phyloP scores from a whole-genome alignment of 2,113 vertebrate genomes.

The Oreochromis niloticus region DNA sequence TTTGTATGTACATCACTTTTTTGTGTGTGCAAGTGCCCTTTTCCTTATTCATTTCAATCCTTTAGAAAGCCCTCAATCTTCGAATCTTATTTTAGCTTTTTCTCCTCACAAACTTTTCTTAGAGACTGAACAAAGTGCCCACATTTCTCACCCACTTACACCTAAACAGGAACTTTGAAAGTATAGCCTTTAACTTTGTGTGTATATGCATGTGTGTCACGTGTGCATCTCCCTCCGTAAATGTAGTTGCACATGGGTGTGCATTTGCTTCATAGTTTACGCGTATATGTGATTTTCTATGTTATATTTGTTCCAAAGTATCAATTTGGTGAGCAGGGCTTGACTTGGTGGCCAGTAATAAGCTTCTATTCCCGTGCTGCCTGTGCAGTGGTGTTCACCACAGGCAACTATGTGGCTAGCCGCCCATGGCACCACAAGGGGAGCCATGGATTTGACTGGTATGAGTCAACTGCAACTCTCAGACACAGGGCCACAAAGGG shows the following conservation, averaged over 20 bases:
- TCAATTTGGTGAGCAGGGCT: constrained; percentile 63
- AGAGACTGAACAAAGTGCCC: constrained; percentile 27
- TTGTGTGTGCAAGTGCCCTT: neutral
- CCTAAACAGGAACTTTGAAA: constrained; percentile 60
- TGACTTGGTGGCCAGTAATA: constrained; percentile 67
- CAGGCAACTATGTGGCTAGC: constrained; percentile 57
- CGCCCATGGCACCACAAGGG: constrained; percentile 31
- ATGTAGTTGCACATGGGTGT: constrained; percentile 20
- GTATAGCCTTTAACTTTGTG: constrained; percentile 38
- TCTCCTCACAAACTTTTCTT: constrained; percentile 27
- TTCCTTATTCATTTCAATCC: neutral
- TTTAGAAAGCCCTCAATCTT: neutral
- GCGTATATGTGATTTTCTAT: constrained; percentile 63
- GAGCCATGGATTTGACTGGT: constrained; percentile 31
- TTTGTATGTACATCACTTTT: neutral
- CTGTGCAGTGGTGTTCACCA: constrained; percentile 44
- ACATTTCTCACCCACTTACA: constrained; percentile 64
- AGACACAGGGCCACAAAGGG: neutral
- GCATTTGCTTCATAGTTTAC: constrained; percentile 51
- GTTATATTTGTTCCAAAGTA: constrained; percentile 67
- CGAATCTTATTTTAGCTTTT: constrained; percentile 11
- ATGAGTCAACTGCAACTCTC: constrained; percentile 30
- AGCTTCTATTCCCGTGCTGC: constrained; percentile 65
- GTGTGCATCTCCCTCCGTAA: neutral
- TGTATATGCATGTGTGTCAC: neutral